Conservation (phyloP, 2,113 vertebrate species). For the Malurus melanocephalus region DNA sequence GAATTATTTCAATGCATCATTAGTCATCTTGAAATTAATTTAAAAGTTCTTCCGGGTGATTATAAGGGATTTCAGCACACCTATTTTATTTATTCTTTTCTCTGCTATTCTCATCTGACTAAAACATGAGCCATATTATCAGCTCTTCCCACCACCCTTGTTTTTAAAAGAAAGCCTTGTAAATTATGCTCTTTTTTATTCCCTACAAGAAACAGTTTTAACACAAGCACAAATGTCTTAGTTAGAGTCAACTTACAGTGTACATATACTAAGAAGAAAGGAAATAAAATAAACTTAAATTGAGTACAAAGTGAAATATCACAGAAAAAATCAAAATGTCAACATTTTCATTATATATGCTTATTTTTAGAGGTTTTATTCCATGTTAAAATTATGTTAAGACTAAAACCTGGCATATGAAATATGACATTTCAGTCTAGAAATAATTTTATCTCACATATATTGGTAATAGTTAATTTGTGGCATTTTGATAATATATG, state of each 20-base stretch:
- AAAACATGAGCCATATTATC: not conserved
- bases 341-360: not conserved
- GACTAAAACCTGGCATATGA: not conserved
- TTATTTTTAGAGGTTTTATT: not conserved
- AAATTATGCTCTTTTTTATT: not conserved
- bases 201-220: not conserved
- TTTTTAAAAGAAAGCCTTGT: not conserved
- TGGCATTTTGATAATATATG: not conserved
- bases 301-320: not conserved
- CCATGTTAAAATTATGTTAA: not conserved
- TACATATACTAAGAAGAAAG: not conserved
- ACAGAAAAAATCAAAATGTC: not conserved
- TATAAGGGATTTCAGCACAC: not conserved
- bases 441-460: not conserved
- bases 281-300: not conserved
- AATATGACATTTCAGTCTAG: not conserved
- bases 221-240: not conserved
- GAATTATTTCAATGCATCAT: constrained; percentile 12
- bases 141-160: not conserved
- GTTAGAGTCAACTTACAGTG: not conserved
- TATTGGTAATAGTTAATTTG: not conserved
- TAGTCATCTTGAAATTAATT: constrained; percentile 11
- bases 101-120: not conserved
- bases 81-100: not conserved
- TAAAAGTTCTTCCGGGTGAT: not conserved